Percentiles rank a stretch among this genome's conserved stretches.
Conservation (phyloP, 2,888 invertebrate species). For the Heterodera filipjevi region DNA sequence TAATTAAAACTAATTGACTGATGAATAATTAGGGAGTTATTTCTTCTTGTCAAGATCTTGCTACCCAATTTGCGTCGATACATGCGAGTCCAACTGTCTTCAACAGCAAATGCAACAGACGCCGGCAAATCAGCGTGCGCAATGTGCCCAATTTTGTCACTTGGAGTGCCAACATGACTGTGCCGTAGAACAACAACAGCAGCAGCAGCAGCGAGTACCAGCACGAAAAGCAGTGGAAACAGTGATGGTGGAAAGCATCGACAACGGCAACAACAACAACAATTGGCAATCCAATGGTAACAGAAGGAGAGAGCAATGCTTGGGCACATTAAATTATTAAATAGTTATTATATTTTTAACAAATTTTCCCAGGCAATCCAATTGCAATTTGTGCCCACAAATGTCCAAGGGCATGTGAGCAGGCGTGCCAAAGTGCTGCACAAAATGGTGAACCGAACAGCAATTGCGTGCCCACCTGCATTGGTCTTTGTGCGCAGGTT, state of each 20-base stretch:
- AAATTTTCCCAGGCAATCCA: not conserved
- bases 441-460: constrained; percentile 12
- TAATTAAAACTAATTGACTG: not conserved
- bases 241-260: not conserved
- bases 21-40: not conserved
- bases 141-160: constrained; percentile 23
- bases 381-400: not conserved
- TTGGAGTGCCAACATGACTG: constrained; percentile 28
- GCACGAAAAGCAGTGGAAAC: not conserved
- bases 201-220: constrained; percentile 8
- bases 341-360: not conserved
- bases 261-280: constrained; percentile 4
- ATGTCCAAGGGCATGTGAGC: constrained; percentile 7
- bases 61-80: constrained; percentile 24
- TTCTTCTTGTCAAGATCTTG: not conserved
- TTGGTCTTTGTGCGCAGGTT: constrained; percentile 23
- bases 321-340: not conserved
- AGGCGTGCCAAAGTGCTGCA: not conserved
- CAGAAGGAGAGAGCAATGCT: not conserved
- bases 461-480: constrained; percentile 27
- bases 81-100: constrained; percentile 20
- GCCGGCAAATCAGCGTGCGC: not conserved
- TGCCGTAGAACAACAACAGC: constrained; percentile 23
- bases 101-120: constrained; percentile 17
- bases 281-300: constrained; percentile 8